Conservation (phyloP, 2,888 invertebrate species). For the Ephialtes manifestator region DNA sequence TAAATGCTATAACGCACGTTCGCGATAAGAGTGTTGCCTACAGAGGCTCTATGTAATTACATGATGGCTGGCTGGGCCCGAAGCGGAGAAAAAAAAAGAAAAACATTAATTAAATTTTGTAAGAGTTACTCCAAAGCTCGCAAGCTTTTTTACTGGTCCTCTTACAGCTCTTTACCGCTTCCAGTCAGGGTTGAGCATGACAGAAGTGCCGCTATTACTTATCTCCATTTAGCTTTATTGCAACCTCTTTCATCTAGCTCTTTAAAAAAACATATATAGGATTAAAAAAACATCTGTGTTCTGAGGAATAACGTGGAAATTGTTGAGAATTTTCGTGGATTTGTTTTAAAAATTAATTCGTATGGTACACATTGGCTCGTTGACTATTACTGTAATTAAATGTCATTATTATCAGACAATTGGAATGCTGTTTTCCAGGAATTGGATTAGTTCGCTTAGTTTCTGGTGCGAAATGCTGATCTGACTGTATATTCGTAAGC, state of each 20-base stretch:
- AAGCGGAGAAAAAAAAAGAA: slow-evolving; percentile 7
- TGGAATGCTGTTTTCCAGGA: slow-evolving; percentile 45
- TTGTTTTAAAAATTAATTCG: neutral
- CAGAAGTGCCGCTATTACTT: slow-evolving; percentile 24
- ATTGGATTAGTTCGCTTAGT: slow-evolving; percentile 21
- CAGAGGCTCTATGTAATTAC: neutral
- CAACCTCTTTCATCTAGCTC: neutral
- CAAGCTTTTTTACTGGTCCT: neutral
- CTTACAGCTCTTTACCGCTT: slow-evolving; percentile 5
- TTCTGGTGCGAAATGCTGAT: slow-evolving; percentile 30
- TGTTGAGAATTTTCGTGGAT: neutral
- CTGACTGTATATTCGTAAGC: neutral
- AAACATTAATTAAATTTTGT: slow-evolving; percentile 42
- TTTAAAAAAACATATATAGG: neutral
- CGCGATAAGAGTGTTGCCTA: slow-evolving; percentile 16
- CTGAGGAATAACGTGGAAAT: neutral
- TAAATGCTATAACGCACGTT: slow-evolving; percentile 27
- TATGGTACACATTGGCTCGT: neutral
- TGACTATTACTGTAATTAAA: slow-evolving; percentile 11
- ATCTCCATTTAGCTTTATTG: slow-evolving; percentile 25
- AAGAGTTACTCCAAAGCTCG: slow-evolving; percentile 1
- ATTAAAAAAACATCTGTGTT: neutral
- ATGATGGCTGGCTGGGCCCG: slow-evolving; percentile 2
- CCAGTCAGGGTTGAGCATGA: slow-evolving; percentile 15
- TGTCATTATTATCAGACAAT: slow-evolving; percentile 35